phyloP scores from a whole-genome alignment of 2,888 invertebrate genomes.

The Ectemnius continuus region DNA sequence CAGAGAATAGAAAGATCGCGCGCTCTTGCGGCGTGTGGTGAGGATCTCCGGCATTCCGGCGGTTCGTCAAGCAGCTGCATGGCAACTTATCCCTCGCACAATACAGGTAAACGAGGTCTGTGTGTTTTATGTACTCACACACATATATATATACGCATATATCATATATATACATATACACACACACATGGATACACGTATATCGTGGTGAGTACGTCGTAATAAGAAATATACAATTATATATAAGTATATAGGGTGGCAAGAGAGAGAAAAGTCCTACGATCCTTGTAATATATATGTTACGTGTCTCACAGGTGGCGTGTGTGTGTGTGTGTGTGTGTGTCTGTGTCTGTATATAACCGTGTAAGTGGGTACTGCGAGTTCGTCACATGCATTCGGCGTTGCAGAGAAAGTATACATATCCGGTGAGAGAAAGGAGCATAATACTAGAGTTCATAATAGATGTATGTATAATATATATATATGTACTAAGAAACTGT shows the following conservation, averaged over 20 bases:
- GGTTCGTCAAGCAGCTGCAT: constrained; percentile 55
- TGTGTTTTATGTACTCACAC: constrained; percentile 28
- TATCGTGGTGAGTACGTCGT: background rate
- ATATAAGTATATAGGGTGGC: constrained; percentile 64
- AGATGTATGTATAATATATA: too few species aligned
- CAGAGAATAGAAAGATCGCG: too few species aligned
- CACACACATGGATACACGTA: background rate
- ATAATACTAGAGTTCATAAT: too few species aligned
- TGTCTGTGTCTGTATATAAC: too few species aligned
- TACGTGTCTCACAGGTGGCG: too few species aligned
- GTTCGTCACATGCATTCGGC: constrained; percentile 73
- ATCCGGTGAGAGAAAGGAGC: constrained; percentile 40
- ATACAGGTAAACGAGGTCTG: too few species aligned
- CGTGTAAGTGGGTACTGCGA: constrained; percentile 49
- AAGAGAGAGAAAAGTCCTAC: constrained; percentile 74
- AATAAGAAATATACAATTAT: constrained; percentile 49
- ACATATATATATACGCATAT: constrained; percentile 27
- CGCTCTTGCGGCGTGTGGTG: too few species aligned
- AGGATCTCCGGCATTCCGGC: constrained; percentile 41
- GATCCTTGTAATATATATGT: constrained; percentile 38
- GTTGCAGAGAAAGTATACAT: constrained; percentile 46
- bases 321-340: too few species aligned
- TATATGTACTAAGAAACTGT: too few species aligned
- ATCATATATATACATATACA: constrained; percentile 22
- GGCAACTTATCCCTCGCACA: constrained; percentile 40